A percentile compares a stretch with the other conserved stretches of the same genome.
phyloP scores from a whole-genome alignment of 2,113 vertebrate species.

The Archocentrus centrarchus region DNA sequence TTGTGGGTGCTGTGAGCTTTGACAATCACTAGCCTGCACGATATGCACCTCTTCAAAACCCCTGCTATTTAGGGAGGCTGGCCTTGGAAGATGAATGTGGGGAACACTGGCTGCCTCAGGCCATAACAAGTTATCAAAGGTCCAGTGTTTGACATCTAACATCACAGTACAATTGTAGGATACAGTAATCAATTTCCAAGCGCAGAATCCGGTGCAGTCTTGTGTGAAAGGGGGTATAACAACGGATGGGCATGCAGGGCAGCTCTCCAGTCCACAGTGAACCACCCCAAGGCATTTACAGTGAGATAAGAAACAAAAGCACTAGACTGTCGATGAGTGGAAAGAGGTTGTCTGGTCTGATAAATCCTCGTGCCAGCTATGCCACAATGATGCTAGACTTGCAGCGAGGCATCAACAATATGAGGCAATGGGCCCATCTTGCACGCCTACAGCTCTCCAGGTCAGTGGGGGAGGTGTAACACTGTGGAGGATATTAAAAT shows the following conservation, averaged over 20 bases:
- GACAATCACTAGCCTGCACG: slow-evolving; percentile 25
- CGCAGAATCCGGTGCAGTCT: not conserved
- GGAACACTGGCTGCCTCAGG: slow-evolving; percentile 45
- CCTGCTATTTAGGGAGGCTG: slow-evolving; percentile 33
- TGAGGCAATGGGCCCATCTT: slow-evolving; percentile 23
- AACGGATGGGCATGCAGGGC: slow-evolving; percentile 31
- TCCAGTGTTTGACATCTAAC: slow-evolving; percentile 42
- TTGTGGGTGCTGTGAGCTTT: slow-evolving; percentile 12
- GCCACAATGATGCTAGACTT: not conserved
- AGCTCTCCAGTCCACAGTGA: slow-evolving; percentile 42
- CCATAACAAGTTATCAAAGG: slow-evolving; percentile 63
- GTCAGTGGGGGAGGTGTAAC: slow-evolving; percentile 25
- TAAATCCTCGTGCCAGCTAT: slow-evolving; percentile 33
- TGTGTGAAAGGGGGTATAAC: slow-evolving; percentile 38
- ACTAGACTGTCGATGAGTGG: slow-evolving; percentile 48
- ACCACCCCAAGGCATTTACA: slow-evolving; percentile 47
- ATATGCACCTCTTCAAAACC: slow-evolving; percentile 27
- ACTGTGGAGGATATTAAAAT: not conserved
- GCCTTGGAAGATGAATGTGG: slow-evolving; percentile 44
- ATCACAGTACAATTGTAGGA: slow-evolving; percentile 60
- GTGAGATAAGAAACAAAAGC: slow-evolving; percentile 53
- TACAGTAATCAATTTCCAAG: slow-evolving; percentile 61
- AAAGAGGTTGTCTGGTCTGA: slow-evolving; percentile 60
- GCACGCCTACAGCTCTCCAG: slow-evolving; percentile 18
- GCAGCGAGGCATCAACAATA: slow-evolving; percentile 25